Evolutionary conservation across 53 echinoderm and acorn worm genomes (phyloP), one percentile per base, ranked within the genome.

Genomic region (Holothuria leucospilota): DNA sequence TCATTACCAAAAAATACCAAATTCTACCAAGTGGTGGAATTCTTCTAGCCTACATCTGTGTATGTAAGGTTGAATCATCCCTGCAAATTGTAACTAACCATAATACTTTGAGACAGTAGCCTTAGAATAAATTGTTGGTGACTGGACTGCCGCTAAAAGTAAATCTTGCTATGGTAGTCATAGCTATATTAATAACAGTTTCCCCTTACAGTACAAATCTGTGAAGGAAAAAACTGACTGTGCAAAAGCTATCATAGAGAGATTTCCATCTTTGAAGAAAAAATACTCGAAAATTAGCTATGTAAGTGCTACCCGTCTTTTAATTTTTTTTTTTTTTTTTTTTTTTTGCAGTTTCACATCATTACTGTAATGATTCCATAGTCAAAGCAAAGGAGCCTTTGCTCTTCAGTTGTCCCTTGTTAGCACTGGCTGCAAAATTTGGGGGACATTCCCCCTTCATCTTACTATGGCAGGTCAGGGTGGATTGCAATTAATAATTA

Each of bases 191-290:
- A 52, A 11, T 52, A 52, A 52, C 15, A 52, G 52, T 30, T 70
- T 29, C 34, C 40, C 9, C 15, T 70, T 74, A 29, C 21, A 46
- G 34, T 71, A 71, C 29, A 39, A 39, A 71, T 5, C 41, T 71
- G 41, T 16, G 7, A 39, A 71, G 40, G 71, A 71, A 40, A 71
- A 71, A 29, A 51, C 46, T 20, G 51, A 20, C 21, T 74, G 74
- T 46, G 74, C 74, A 7, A 46, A 46, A 46, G 51, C 74, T n/a
- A 74, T 74, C 9, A 21, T 74, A 21, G 74, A 74, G 74, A 74
- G 74, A 74, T 74, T 46, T n/a, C 74, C 74, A 20, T 42, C 74
- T 21, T n/a, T 74, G 51, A 51, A 74, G 74, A 74, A 74, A 21
- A 74, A 13, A 21, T 13, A 74, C 49, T 74, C 51, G 20, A 74